Evolutionary conservation across 2,113 vertebrate species (phyloP).

Genomic region (Polyodon spathula): DNA sequence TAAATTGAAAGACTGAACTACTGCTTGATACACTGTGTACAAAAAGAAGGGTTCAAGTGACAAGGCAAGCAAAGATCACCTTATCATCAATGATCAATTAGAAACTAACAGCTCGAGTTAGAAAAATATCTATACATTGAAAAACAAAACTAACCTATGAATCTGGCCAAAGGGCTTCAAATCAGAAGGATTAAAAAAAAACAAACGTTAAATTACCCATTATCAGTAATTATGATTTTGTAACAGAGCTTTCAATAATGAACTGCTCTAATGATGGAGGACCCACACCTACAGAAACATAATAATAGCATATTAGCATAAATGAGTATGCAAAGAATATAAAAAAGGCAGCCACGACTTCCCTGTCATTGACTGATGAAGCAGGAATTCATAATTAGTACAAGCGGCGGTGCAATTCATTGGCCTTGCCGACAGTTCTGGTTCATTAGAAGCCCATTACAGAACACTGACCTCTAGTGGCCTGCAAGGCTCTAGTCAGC

Average conservation of each 20-base stretch:
- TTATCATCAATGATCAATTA: too few relatives aligned
- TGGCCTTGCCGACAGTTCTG: conserved; percentile 72
- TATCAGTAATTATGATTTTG: conserved; percentile 88
- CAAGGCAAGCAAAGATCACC: too few relatives aligned
- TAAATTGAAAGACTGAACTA: too few relatives aligned
- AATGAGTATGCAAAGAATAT: conserved; percentile 63
- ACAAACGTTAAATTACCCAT: conserved; percentile 75
- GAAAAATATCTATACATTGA: too few relatives aligned
- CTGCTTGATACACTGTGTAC: too few relatives aligned
- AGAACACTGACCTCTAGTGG: conserved; percentile 89
- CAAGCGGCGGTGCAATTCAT: conserved; percentile 78
- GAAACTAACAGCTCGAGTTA: too few relatives aligned
- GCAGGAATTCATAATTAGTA: conserved; percentile 91
- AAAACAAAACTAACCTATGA: too few relatives aligned
- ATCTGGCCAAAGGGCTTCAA: background rate
- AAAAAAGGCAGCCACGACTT: conserved; percentile 54
- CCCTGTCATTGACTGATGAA: conserved; percentile 93
- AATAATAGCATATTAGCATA: conserved; percentile 80
- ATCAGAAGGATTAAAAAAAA: conserved; percentile 30
- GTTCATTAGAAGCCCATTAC: conserved; percentile 85
- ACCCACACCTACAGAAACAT: conserved; percentile 64
- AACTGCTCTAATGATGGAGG: conserved; percentile 74
- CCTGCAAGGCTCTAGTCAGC: conserved; percentile 22
- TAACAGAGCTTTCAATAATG: conserved; percentile 73
- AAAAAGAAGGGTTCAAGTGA: too few relatives aligned